phyloP scores from a whole-genome alignment of 2,113 vertebrate genomes.

The Istiophorus platypterus region DNA sequence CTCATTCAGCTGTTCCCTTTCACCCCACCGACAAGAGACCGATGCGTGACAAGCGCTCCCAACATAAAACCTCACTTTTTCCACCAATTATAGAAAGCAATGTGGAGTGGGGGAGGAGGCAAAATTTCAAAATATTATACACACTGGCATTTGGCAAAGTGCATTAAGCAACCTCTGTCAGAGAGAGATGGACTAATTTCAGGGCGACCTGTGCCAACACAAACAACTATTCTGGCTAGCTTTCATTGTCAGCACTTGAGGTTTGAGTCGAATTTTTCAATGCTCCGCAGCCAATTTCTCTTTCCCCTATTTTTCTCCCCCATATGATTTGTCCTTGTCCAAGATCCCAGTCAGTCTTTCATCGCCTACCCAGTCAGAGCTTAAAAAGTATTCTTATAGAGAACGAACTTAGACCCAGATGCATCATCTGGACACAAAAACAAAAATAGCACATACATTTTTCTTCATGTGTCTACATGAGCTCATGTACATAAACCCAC shows the following conservation, averaged over 20 bases:
- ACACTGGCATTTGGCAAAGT: constrained; percentile 82
- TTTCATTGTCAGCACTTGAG: constrained; percentile 88
- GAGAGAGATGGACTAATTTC: constrained; percentile 89
- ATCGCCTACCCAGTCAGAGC: constrained; percentile 75
- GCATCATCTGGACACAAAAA: constrained; percentile 51
- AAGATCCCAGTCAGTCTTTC: constrained; percentile 77
- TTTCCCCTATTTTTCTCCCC: constrained; percentile 64
- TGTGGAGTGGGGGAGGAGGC: constrained; percentile 71
- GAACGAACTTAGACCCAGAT: constrained; percentile 62
- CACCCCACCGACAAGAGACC: constrained; percentile 91
- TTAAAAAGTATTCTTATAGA: constrained; percentile 66
- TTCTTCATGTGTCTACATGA: constrained; percentile 23
- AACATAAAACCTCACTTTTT: constrained; percentile 90
- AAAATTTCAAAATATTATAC: constrained; percentile 85
- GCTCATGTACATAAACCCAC: constrained; percentile 16
- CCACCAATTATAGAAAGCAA: constrained; percentile 87
- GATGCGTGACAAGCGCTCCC: constrained; percentile 80
- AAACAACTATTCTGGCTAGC: constrained; percentile 89
- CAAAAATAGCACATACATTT: constrained; percentile 30
- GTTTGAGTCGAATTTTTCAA: constrained; percentile 80
- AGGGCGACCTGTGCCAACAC: constrained; percentile 87
- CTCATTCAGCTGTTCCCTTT: constrained; percentile 92
- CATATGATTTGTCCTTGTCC: constrained; percentile 77
- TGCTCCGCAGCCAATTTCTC: constrained; percentile 78
- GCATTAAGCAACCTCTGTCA: constrained; percentile 86